Conservation (phyloP, 2,888 invertebrate genomes). For the Andrena trimmerana region DNA sequence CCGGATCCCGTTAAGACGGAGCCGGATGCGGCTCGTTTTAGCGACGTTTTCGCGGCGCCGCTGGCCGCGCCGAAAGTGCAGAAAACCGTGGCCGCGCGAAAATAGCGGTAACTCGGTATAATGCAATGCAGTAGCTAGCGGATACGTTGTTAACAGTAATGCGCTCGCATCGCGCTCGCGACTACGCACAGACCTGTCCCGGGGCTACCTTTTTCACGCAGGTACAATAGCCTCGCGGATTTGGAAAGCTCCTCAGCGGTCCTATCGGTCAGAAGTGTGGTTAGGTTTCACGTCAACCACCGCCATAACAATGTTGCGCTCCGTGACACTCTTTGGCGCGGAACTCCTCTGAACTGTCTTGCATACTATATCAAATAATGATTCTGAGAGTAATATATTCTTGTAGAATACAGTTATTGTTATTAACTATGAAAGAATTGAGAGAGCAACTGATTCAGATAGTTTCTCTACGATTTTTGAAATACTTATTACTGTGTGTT, state of each 20-base stretch:
- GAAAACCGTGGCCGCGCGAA: slow-evolving; percentile 75
- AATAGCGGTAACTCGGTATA: slow-evolving; percentile 74
- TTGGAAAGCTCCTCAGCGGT: not conserved
- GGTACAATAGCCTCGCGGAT: slow-evolving; percentile 30
- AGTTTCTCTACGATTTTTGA: too few relatives aligned
- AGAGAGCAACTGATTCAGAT: too few relatives aligned
- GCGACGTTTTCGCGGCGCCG: slow-evolving; percentile 72
- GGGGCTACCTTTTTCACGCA: slow-evolving; percentile 38
- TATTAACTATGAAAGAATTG: not conserved
- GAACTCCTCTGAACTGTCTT: not conserved
- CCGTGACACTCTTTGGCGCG: not conserved
- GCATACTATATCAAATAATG: not conserved
- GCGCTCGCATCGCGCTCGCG: slow-evolving; percentile 58
- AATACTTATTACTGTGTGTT: too few relatives aligned
- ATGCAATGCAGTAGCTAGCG: slow-evolving; percentile 74
- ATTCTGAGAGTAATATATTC: not conserved
- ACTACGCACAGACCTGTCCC: slow-evolving; percentile 57
- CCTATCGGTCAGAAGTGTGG: slow-evolving; percentile 36
- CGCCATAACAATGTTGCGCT: not conserved
- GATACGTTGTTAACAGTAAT: slow-evolving; percentile 73
- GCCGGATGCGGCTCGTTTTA: slow-evolving; percentile 69
- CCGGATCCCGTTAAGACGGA: slow-evolving; percentile 66
- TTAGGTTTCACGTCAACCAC: slow-evolving; percentile 23
- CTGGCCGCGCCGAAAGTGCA: slow-evolving; percentile 69
- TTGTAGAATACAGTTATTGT: not conserved